These are phyloP conservation scores for Acanthisitta chloris DNA, from an alignment of 2,113 vertebrate genomes.

Conservation along the genomic window DNA sequence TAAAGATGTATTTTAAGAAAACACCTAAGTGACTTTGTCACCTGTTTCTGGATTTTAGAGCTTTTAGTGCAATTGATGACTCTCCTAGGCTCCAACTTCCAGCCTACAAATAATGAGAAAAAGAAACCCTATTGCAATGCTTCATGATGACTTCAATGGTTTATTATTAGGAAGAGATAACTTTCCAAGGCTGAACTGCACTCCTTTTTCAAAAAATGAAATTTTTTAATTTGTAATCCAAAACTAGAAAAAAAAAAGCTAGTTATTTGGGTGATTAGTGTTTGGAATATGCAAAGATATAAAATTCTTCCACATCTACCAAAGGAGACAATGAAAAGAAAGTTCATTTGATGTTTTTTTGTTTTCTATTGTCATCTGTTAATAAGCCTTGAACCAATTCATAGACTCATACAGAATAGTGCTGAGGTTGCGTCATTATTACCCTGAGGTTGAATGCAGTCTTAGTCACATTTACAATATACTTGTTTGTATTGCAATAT, in stretches of 20 bases:
- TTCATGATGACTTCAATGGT: not conserved
- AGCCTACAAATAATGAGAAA: not conserved
- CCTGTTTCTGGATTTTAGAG: not conserved
- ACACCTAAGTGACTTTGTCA: not conserved
- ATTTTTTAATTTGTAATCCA: not conserved
- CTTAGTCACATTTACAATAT: not conserved
- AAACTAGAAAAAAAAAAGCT: not conserved
- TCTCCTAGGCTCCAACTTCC: not conserved
- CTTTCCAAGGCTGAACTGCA: not conserved
- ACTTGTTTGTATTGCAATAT: not conserved
- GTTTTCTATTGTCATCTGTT: not conserved
- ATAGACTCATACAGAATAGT: not conserved
- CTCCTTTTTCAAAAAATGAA: not conserved
- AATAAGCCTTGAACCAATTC: not conserved
- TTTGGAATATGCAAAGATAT: not conserved
- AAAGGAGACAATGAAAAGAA: not conserved
- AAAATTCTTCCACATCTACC: not conserved
- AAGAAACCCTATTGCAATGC: not conserved
- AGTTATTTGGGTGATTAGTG: not conserved
- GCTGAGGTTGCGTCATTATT: not conserved
- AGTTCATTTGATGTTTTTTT: not conserved
- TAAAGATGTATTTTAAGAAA: not conserved
- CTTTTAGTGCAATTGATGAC: not conserved
- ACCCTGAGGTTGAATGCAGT: not conserved
- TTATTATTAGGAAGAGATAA: not conserved